Evolutionary conservation across 2,888 invertebrate species (phyloP), one percentile per base, ranked within the genome.

Genomic region (Danaus chrysippus): DNA sequence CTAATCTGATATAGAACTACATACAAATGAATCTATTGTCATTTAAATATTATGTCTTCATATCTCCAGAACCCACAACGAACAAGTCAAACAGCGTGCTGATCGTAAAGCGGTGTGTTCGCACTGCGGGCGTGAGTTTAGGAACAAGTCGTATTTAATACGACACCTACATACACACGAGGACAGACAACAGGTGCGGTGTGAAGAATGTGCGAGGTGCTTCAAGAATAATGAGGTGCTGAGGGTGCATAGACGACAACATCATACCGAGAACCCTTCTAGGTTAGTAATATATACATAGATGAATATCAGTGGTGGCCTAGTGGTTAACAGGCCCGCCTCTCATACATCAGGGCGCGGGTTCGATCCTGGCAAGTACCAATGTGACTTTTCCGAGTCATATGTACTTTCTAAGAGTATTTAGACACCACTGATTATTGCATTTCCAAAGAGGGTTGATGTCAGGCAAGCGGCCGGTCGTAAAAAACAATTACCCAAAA

Each of bases 131-230:
- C 76, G 78, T 2, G 67, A 71, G 23, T 77, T 76, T 64, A 73
- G 72, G 52, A 75, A 67, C 66, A 77, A 77, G 62, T 63, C 74
- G 15, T 71, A 73, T 13, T 65, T 82, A n/a, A 67, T 69, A 58
- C 70, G 78, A 0, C 82, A 82, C 53, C 69, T 79, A 8, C 56
- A 63, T n/a, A 71, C 73, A 2, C 81, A 81, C 68, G 70, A 67
- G 63, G 54, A 53, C 44, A 55, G 61, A 8, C 42, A 56, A n/a
- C 60, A 67, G n/a, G 66, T 69, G 12, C 49, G 64, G 13, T 80
- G 81, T 65, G 58, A 61, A 10, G 65, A 68, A 1, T 79, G 80
- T 62, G 59, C 54, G 43, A 61, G 68, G 43, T 61, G 58, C 10
- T 80, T 70, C 68, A 71, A 69, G 64, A 75, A 75, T 59, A 58